Percentiles rank a stretch among this genome's conserved stretches.
Evolutionary conservation across 2,888 invertebrate genomes (phyloP).

Genomic region (Dicyrtomina minuta): DNA sequence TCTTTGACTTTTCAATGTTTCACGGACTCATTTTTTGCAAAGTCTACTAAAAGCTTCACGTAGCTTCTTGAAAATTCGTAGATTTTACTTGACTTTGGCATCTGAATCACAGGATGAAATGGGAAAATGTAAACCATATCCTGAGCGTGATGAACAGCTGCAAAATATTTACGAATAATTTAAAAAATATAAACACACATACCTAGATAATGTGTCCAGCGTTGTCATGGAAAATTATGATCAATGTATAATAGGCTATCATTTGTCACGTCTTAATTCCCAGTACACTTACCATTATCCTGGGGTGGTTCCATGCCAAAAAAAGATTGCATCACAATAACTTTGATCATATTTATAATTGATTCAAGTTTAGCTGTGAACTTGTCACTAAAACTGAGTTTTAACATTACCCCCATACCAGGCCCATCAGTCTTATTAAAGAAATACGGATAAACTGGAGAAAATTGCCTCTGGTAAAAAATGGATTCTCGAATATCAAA

Average conservation of each 20-base stretch:
- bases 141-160: not conserved
- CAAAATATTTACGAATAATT: not conserved
- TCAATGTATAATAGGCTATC: too few relatives aligned
- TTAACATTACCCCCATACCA: not conserved
- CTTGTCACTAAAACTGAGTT: not conserved
- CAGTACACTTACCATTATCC: not conserved
- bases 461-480: not conserved
- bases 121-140: not conserved
- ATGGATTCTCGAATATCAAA: slow-evolving; percentile 4
- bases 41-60: slow-evolving; percentile 2
- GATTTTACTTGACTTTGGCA: not conserved
- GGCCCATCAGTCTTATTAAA: slow-evolving; percentile 4
- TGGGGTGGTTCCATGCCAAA: not conserved
- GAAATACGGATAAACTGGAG: slow-evolving; percentile 5
- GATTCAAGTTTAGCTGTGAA: too few relatives aligned
- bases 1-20: too few relatives aligned
- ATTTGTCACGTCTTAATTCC: too few relatives aligned
- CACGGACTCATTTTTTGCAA: not conserved
- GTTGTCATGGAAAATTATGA: not conserved
- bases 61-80: not conserved
- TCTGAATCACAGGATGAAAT: not conserved
- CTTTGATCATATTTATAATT: not conserved
- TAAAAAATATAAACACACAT: too few relatives aligned
- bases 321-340: not conserved
- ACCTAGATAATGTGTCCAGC: too few relatives aligned